These are phyloP conservation scores for Anticlea derivata DNA, from an alignment of 2,888 invertebrate genomes.

Conservation along the genomic window DNA sequence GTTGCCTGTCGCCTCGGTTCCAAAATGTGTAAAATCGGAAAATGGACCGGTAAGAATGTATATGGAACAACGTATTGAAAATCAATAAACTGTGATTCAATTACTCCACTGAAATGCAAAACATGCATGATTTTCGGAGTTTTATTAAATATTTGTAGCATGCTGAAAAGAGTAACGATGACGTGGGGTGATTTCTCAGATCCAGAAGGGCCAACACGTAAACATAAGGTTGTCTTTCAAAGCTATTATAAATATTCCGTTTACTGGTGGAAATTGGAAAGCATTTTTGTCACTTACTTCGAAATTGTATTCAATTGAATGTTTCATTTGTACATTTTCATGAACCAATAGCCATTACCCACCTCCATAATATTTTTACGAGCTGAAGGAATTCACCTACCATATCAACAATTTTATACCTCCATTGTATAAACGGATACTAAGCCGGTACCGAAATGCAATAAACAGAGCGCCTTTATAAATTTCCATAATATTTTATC, in stretches of 20 bases:
- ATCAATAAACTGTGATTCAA: constrained; percentile 25
- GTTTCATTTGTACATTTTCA: constrained; percentile 2
- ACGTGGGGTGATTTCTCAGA: too few relatives aligned
- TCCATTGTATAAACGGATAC: constrained; percentile 33
- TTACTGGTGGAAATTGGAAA: background rate
- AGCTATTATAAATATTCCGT: too few relatives aligned
- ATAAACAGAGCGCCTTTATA: constrained; percentile 42
- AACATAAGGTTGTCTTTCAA: too few relatives aligned
- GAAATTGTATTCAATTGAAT: background rate
- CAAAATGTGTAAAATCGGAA: constrained; percentile 39
- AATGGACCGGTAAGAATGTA: constrained; percentile 37
- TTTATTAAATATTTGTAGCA: too few relatives aligned
- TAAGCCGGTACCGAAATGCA: constrained; percentile 41
- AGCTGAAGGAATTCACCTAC: constrained; percentile 13
- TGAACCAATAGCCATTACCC: constrained; percentile 6
- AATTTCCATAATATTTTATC: constrained; percentile 50
- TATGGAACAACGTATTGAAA: constrained; percentile 32
- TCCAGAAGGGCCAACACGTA: too few relatives aligned
- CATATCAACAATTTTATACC: constrained; percentile 27
- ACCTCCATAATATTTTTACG: constrained; percentile 20
- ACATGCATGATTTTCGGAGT: too few relatives aligned
- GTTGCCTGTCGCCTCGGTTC: constrained; percentile 49
- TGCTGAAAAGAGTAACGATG: too few relatives aligned
- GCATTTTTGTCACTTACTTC: background rate
- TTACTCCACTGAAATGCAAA: constrained; percentile 11